Evolutionary conservation across 2,113 vertebrate genomes (phyloP).

Genomic region (Odocoileus hemionus): DNA sequence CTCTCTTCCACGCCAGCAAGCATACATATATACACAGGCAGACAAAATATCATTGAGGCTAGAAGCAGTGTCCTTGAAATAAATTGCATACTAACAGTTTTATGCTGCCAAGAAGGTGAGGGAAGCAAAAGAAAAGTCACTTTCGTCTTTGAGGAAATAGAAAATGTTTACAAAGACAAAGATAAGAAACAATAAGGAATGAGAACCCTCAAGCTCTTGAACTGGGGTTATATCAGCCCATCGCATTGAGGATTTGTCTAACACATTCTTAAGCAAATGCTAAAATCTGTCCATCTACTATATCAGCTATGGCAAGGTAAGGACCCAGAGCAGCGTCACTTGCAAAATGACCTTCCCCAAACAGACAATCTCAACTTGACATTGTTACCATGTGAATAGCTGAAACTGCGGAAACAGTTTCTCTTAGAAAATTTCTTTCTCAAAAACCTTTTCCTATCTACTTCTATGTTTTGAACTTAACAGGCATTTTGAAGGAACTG

Average conservation of each 20-base stretch:
- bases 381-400: not conserved
- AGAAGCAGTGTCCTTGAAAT: not conserved
- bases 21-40: not conserved
- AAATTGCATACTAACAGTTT: not conserved
- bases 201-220: not conserved
- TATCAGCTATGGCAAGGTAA: not conserved
- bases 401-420: not conserved
- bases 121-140: not conserved
- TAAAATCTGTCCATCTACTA: not conserved
- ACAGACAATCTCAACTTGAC: not conserved
- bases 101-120: not conserved
- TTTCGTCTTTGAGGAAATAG: not conserved
- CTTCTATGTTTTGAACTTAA: not conserved
- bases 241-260: not conserved
- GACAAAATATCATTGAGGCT: not conserved
- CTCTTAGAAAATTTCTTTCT: not conserved
- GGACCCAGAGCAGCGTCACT: not conserved
- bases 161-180: not conserved
- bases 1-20: not conserved
- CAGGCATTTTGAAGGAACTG: not conserved
- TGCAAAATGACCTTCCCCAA: not conserved
- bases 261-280: not conserved
- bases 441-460: not conserved
- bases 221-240: too few species aligned
- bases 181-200: not conserved